Conservation (phyloP, 2,888 invertebrate genomes). For the Dendrolimus pini region DNA sequence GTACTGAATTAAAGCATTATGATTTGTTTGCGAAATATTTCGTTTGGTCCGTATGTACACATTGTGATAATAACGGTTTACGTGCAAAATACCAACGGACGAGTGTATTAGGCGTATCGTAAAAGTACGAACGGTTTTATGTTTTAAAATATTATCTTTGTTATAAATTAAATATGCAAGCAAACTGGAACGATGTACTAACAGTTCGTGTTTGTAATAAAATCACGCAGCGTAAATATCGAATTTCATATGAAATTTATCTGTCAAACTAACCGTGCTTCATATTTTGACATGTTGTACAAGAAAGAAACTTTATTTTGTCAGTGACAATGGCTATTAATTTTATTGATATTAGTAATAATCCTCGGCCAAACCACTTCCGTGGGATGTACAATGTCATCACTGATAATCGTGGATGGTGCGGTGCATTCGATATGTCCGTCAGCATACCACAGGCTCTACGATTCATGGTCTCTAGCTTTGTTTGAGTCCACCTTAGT, state of each 20-base stretch:
- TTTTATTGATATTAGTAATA: not conserved
- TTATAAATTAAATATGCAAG: conserved; percentile 21
- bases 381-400: not conserved
- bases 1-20: no score
- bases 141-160: conserved; percentile 3
- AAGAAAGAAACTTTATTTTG: no score
- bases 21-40: not conserved
- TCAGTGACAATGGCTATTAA: not conserved
- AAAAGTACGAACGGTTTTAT: conserved; percentile 15
- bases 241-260: conserved; percentile 1
- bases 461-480: no score
- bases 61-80: conserved; percentile 25
- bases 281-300: no score
- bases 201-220: conserved; percentile 21
- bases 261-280: not conserved
- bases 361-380: not conserved
- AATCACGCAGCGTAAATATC: conserved; percentile 13
- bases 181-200: conserved; percentile 27
- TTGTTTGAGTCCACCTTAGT: no score
- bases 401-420: no score
- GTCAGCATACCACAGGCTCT: no score
- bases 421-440: no score
- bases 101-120: conserved; percentile 14
- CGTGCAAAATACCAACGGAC: conserved; percentile 21
- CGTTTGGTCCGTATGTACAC: not conserved